Evolutionary conservation across 2,797 vertebrate genomes (phyloP).

Genomic region (Galago senegalensis): DNA sequence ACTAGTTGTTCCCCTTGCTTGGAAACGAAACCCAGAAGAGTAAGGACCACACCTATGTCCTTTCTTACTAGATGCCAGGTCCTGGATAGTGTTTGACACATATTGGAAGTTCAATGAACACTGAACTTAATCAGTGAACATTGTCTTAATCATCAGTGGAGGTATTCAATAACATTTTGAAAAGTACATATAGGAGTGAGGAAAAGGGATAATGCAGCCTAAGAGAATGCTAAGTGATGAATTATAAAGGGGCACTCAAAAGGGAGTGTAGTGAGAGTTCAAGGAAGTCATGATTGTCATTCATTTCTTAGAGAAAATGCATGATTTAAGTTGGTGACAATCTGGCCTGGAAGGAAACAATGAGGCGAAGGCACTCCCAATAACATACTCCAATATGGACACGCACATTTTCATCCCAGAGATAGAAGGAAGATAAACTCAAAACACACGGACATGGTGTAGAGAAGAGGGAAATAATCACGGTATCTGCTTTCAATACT

Average conservation of each 20-base stretch:
- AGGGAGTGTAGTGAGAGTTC: background rate
- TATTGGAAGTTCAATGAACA: background rate
- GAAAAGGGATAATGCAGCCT: background rate
- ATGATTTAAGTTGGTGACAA: background rate
- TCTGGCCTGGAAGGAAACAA: background rate
- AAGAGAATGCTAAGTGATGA: background rate
- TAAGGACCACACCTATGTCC: background rate
- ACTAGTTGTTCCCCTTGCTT: constrained; percentile 3
- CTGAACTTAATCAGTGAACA: background rate
- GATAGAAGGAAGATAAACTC: background rate
- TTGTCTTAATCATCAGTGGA: background rate
- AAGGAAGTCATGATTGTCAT: constrained; percentile 35
- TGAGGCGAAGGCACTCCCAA: background rate
- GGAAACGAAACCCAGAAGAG: background rate
- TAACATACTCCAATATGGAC: background rate
- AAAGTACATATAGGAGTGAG: background rate
- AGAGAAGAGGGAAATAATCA: constrained; percentile 31
- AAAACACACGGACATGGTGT: background rate
- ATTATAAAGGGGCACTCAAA: background rate
- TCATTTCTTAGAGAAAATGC: background rate
- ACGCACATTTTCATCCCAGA: background rate
- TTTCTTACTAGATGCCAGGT: background rate
- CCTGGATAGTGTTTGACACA: background rate
- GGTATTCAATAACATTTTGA: background rate
- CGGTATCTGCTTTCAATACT: constrained; percentile 15